Conservation (phyloP, 2,888 invertebrate genomes). For the Sinodicranocentrus sp. region DNA sequence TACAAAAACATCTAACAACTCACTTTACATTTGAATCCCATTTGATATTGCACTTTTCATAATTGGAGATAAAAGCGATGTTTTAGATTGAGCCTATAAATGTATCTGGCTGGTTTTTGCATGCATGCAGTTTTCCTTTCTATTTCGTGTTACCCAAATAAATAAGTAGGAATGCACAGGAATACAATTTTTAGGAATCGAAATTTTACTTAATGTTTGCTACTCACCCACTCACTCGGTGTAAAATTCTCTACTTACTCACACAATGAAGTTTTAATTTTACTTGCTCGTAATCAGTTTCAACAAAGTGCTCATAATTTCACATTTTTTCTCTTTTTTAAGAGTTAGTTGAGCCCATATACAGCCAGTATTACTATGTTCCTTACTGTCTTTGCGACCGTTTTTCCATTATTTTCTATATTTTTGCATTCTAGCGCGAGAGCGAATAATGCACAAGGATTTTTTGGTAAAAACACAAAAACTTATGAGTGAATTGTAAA, state of each 20-base stretch:
- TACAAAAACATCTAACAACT: constrained; percentile 1
- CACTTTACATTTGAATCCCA: too few relatives aligned
- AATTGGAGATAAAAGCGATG: not conserved
- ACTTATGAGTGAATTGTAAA: too few relatives aligned
- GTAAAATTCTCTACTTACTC: not conserved
- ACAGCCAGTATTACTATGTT: too few relatives aligned
- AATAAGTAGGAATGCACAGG: not conserved
- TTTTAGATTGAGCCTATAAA: not conserved
- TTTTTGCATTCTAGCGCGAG: too few relatives aligned
- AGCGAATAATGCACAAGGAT: too few relatives aligned
- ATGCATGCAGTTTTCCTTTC: not conserved
- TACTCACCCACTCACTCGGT: not conserved
- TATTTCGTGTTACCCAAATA: too few relatives aligned
- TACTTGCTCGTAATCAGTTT: not conserved
- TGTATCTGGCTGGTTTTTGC: not conserved
- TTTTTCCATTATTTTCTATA: too few relatives aligned
- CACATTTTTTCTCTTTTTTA: not conserved
- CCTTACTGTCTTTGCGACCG: too few relatives aligned
- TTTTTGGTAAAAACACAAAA: too few relatives aligned
- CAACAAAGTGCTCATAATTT: not conserved
- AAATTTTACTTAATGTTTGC: constrained; percentile 2
- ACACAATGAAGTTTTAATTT: not conserved
- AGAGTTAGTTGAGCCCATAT: too few relatives aligned
- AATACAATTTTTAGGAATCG: not conserved
- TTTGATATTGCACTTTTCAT: not conserved